Evolutionary conservation across 2,797 vertebrate genomes (phyloP).

Genomic region (Halcyon badia): DNA sequence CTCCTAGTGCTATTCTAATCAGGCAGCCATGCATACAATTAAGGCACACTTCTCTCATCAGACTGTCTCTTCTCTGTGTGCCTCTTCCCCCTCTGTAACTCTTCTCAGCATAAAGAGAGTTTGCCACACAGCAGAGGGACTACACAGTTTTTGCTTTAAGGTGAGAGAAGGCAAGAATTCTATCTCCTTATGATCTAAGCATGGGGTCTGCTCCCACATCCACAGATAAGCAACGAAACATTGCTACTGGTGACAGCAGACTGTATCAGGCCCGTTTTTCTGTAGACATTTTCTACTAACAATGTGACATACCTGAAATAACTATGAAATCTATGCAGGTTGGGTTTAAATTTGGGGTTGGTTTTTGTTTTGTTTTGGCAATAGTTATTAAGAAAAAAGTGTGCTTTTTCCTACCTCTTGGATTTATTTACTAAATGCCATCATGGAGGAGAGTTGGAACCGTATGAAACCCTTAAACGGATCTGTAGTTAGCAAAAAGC

Average conservation of each 20-base stretch:
- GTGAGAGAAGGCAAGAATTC: not conserved
- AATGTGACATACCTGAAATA: not conserved
- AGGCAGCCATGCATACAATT: not conserved
- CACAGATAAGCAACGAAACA: not conserved
- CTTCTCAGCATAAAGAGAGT: not conserved
- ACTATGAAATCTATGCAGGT: not conserved
- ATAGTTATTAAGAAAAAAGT: fast-evolving
- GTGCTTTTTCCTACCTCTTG: not conserved
- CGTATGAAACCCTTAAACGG: not conserved
- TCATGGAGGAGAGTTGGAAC: not conserved
- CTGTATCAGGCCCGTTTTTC: not conserved
- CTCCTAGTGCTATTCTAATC: not conserved
- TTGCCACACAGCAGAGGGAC: not conserved
- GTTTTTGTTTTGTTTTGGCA: not conserved
- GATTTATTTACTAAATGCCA: not conserved
- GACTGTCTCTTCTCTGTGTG: not conserved
- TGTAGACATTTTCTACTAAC: not conserved
- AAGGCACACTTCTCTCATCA: not conserved
- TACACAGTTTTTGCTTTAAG: not conserved
- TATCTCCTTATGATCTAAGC: not conserved
- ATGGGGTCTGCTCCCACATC: not conserved
- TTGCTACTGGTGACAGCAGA: not conserved
- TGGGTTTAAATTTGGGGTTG: not conserved
- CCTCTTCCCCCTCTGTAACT: not conserved
- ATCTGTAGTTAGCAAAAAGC: not conserved